Percentiles rank a stretch among this genome's conserved stretches.
Evolutionary conservation across 2,888 invertebrate species (phyloP).

Genomic region (Drosophila greeni): DNA sequence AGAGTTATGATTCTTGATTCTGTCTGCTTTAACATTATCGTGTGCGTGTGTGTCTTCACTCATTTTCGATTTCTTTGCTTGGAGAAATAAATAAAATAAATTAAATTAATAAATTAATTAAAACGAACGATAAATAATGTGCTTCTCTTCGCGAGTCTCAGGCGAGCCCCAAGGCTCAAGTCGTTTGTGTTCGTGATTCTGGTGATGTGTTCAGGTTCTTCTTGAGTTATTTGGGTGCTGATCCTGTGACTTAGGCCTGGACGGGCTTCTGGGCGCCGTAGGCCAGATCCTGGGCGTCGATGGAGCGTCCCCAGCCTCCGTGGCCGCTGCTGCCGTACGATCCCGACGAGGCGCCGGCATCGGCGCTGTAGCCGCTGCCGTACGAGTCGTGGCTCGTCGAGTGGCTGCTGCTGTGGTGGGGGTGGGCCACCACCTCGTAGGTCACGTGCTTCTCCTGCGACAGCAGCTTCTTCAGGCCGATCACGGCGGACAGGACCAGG

Average conservation of each 20-base stretch:
- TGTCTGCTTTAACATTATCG: slow-evolving; percentile 34
- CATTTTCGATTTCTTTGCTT: slow-evolving; percentile 52
- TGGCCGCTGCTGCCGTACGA: slow-evolving; percentile 84
- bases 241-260: slow-evolving; percentile 68
- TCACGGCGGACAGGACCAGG: slow-evolving; percentile 88
- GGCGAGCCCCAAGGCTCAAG: slow-evolving; percentile 52
- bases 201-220: slow-evolving; percentile 21
- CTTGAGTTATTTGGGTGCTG: slow-evolving; percentile 20
- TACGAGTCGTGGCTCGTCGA: slow-evolving; percentile 84
- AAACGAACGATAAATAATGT: slow-evolving; percentile 73
- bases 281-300: slow-evolving; percentile 87
- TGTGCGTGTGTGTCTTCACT: slow-evolving; percentile 45
- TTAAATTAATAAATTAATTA: slow-evolving; percentile 75
- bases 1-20: slow-evolving; percentile 40
- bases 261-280: slow-evolving; percentile 87
- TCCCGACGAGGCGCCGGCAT: slow-evolving; percentile 81
- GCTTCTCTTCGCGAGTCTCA: slow-evolving; percentile 60
- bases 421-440: slow-evolving; percentile 91
- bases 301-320: slow-evolving; percentile 87
- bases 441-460: slow-evolving; percentile 91
- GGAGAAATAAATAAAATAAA: slow-evolving; percentile 75
- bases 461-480: slow-evolving; percentile 89
- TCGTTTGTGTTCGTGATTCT: slow-evolving; percentile 44
- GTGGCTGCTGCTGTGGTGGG: slow-evolving; percentile 86
- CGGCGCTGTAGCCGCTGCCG: slow-evolving; percentile 81